Evolutionary conservation across 2,888 invertebrate species (phyloP).

Genomic region (Sepioteuthis lessoniana): DNA sequence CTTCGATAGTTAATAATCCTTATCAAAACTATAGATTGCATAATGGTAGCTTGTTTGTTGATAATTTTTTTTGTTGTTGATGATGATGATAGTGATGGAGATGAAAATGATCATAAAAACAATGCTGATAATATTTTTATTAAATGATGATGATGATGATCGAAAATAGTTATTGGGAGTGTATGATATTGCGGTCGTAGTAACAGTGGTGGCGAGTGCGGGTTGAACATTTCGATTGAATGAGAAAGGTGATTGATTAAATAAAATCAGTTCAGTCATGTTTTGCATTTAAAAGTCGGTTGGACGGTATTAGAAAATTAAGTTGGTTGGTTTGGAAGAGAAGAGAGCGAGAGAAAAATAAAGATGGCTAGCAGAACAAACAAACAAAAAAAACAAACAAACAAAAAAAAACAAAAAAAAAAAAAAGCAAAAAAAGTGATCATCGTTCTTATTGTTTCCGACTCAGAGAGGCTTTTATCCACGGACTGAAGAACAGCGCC

Average conservation of each 20-base stretch:
- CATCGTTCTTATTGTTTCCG: no score
- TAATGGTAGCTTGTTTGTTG: no score
- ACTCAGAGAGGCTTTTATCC: no score
- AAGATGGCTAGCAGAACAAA: background rate
- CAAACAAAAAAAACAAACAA: background rate
- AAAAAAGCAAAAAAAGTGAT: background rate
- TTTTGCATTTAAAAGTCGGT: background rate
- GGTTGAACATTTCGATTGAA: background rate
- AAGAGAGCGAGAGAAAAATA: background rate
- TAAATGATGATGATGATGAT: background rate
- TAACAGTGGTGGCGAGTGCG: background rate
- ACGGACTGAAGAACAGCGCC: no score
- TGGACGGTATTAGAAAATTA: background rate
- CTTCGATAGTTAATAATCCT: no score
- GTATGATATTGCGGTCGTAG: background rate
- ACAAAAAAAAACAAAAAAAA: no score
- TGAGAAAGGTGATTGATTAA: slow-evolving; percentile 33
- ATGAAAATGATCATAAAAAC: background rate
- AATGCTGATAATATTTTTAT: background rate
- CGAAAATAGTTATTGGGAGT: background rate
- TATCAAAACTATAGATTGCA: no score
- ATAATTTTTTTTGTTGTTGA: background rate
- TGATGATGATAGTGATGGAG: background rate
- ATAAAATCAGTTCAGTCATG: background rate
- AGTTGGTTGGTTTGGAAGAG: background rate